These are phyloP conservation scores for Sorex araneus DNA, from an alignment of 2,113 vertebrate genomes.

Conservation along the genomic window DNA sequence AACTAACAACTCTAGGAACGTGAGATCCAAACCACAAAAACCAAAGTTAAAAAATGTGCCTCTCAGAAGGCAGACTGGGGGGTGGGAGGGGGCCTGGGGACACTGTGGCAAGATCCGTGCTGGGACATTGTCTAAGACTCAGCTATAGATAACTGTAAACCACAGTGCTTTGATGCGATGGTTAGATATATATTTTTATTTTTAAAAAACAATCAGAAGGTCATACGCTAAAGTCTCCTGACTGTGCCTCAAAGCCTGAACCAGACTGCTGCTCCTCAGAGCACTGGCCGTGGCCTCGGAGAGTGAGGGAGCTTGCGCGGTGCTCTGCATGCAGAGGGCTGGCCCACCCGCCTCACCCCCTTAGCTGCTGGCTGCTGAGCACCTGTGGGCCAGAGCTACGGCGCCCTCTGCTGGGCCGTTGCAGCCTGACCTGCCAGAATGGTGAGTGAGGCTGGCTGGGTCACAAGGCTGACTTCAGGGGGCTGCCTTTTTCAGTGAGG, in stretches of 20 bases:
- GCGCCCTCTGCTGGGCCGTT: conserved; percentile 64
- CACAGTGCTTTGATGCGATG: no score
- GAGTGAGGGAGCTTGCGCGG: not conserved
- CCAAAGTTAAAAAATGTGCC: not conserved
- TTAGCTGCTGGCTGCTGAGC: not conserved
- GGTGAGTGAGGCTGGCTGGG: not conserved
- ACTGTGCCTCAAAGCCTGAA: not conserved
- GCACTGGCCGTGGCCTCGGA: not conserved
- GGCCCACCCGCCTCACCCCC: not conserved
- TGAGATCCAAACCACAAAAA: no score
- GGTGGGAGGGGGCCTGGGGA: no score
- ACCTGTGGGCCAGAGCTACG: not conserved
- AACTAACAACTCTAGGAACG: no score
- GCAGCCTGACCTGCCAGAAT: accelerated
- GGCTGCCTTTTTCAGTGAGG: not conserved
- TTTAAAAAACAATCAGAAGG: no score
- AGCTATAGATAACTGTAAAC: no score
- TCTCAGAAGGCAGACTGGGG: no score
- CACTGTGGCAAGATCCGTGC: no score
- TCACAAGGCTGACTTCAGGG: not conserved
- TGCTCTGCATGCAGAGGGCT: no score
- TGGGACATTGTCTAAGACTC: no score
- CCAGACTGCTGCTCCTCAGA: accelerated
- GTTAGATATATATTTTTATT: no score
- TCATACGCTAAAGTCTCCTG: not conserved